phyloP scores from a whole-genome alignment of 2,113 vertebrate genomes.

The Limanda limanda region DNA sequence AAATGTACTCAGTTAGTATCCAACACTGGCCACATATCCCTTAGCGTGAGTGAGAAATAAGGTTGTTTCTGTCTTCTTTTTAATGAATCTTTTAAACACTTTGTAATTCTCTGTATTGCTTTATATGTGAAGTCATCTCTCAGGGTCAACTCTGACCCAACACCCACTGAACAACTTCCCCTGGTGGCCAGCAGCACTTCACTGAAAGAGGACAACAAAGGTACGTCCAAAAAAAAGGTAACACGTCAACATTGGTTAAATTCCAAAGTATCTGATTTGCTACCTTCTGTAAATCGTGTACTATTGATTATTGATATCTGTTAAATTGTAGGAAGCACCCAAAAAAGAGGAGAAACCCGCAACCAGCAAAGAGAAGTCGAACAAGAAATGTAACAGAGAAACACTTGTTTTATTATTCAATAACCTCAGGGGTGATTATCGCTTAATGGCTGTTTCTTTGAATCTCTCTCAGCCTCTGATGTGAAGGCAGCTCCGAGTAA shows the following conservation, averaged over 20 bases:
- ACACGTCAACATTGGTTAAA: not conserved
- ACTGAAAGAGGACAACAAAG: constrained; percentile 65
- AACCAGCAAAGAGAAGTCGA: constrained; percentile 65
- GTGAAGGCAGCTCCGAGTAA: constrained; percentile 51
- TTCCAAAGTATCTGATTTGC: not conserved
- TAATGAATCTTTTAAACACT: not conserved
- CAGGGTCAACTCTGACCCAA: constrained; percentile 47
- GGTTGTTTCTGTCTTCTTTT: not conserved
- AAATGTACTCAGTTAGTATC: no score
- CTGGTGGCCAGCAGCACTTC: constrained; percentile 47
- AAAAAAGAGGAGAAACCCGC: constrained; percentile 71
- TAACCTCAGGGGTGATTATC: not conserved
- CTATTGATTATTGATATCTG: not conserved
- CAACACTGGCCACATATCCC: not conserved
- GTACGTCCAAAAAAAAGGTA: constrained; percentile 80
- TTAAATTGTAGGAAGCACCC: constrained; percentile 56
- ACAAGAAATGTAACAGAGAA: constrained; percentile 67
- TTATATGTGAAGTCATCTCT: constrained; percentile 45
- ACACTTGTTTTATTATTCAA: not conserved
- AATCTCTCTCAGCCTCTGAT: constrained; percentile 52
- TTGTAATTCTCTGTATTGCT: not conserved
- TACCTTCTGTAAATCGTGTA: not conserved
- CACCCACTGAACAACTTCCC: constrained; percentile 42
- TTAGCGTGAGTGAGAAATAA: not conserved
- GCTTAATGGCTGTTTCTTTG: constrained; percentile 24